These are phyloP conservation scores for Luffia ferchaultella DNA, from an alignment of 2,888 invertebrate species.

Conservation along the genomic window DNA sequence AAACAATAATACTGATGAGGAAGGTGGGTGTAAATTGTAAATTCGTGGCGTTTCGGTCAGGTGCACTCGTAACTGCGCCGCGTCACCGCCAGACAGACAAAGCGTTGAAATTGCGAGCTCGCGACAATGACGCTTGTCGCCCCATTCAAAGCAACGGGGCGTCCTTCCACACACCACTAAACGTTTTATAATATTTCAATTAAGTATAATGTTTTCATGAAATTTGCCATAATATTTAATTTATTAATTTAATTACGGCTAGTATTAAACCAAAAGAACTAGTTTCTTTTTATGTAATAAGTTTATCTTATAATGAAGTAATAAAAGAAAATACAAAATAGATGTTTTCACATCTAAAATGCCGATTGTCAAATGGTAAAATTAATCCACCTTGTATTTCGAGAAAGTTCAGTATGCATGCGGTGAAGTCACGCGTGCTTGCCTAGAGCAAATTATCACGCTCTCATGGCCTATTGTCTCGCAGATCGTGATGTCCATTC, in stretches of 20 bases:
- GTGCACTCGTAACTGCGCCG: background rate
- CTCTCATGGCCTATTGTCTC: slow-evolving; percentile 8
- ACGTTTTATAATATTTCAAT: background rate
- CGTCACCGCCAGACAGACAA: slow-evolving; percentile 2
- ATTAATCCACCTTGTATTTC: no score
- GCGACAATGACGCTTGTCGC: background rate
- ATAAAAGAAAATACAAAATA: no score
- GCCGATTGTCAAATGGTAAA: no score
- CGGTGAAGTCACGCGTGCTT: background rate
- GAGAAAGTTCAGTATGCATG: slow-evolving; percentile 4
- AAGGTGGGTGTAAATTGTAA: background rate
- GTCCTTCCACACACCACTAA: background rate
- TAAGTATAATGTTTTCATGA: background rate
- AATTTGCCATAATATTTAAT: no score
- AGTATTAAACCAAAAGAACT: no score
- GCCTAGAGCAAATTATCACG: slow-evolving; percentile 9
- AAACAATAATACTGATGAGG: background rate
- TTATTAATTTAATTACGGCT: no score
- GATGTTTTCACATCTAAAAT: no score
- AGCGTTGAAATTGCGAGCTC: slow-evolving; percentile 2
- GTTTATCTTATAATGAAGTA: no score
- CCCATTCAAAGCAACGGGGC: background rate
- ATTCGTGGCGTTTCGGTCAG: background rate
- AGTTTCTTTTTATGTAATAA: no score
- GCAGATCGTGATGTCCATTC: slow-evolving; percentile 7